Base-by-base conservation (phyloP, 30 jellyfish, hydroid and myxozoan species). In the Cassiopea xamachana region DNA sequence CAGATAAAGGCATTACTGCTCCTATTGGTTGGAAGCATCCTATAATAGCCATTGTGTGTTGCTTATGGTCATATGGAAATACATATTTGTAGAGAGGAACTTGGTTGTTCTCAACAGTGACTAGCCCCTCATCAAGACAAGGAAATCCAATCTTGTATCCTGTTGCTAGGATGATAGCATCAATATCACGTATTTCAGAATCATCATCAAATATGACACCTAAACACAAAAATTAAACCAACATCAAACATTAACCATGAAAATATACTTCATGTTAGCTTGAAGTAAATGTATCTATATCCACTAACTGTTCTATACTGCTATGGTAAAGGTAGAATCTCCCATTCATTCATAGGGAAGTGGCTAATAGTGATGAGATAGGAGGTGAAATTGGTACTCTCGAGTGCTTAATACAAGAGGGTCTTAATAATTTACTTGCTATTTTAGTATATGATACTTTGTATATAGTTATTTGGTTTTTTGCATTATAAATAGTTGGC, bases 21-120 rank as follows among this genome's bases (percentile, higher is more conserved):
- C 98, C 98, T 44, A 89, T 48, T 7, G 98, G 98, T 60, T 94
- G 98, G 46, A 94, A 17, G 84, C 94, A 89, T 2, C 98, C 98
- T 12, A 94, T 67, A 48, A 89, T 77, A 18, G 98, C 98, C 95
- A 94, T 73, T 15, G 97, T 94, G 68, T 80, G 93, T 6, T 89
- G 93, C 62, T 76, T 43, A 44, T 78, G 94, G 14, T 80, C 87
- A 46, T 93, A 74, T 1, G 97, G 98, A 79, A 94, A 94, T 7
- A 94, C 90, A 48, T 73, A 87, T 79, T 94, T 94, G 90, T 94
- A 94, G 79, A 88, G 87, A 1, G 93, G 93, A 1, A 94, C 92
- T 69, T 84, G 83, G 89, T 94, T 94, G 73, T 89, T 81, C 47
- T 75, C 89, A 48, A 85, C 91, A 17, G 87, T 77, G 7, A 94